These are phyloP conservation scores for Noctilio leporinus DNA, from an alignment of 2,113 vertebrate genomes.

Conservation along the genomic window DNA sequence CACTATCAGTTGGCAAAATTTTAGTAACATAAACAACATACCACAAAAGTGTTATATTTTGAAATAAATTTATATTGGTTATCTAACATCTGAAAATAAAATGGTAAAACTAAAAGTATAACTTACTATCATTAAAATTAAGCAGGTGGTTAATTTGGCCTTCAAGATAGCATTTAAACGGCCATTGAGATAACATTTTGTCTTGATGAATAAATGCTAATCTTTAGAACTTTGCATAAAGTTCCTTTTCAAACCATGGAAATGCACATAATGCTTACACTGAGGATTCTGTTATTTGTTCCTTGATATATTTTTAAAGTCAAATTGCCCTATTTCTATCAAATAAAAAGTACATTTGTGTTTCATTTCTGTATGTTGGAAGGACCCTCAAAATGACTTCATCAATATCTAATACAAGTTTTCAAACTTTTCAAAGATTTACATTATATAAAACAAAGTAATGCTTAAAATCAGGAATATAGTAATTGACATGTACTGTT, in stretches of 20 bases:
- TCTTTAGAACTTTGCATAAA: background rate
- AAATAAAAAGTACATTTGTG: slow-evolving; percentile 28
- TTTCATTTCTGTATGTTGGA: background rate
- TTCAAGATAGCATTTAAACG: slow-evolving; percentile 27
- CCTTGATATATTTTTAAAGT: slow-evolving; percentile 31
- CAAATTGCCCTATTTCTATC: background rate
- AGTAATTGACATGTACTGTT: slow-evolving; percentile 44
- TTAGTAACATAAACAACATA: no score
- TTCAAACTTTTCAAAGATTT: slow-evolving; percentile 40
- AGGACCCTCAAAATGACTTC: slow-evolving; percentile 4
- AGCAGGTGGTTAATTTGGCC: background rate
- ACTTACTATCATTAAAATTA: slow-evolving; percentile 23
- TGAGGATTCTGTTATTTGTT: background rate
- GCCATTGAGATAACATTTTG: slow-evolving; percentile 27
- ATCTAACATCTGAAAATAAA: background rate
- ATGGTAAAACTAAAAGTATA: background rate
- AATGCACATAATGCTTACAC: background rate
- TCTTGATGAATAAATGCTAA: slow-evolving; percentile 40
- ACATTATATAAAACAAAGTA: background rate
- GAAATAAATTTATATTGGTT: background rate
- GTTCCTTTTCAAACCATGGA: background rate
- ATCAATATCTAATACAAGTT: slow-evolving; percentile 29
- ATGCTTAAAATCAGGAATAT: slow-evolving; percentile 43
- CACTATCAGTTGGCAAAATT: no score
- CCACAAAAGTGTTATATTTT: no score